Evolutionary conservation across 2,888 invertebrate genomes (phyloP), one percentile per base, ranked within the genome.

Genomic region (Nomada flava): DNA sequence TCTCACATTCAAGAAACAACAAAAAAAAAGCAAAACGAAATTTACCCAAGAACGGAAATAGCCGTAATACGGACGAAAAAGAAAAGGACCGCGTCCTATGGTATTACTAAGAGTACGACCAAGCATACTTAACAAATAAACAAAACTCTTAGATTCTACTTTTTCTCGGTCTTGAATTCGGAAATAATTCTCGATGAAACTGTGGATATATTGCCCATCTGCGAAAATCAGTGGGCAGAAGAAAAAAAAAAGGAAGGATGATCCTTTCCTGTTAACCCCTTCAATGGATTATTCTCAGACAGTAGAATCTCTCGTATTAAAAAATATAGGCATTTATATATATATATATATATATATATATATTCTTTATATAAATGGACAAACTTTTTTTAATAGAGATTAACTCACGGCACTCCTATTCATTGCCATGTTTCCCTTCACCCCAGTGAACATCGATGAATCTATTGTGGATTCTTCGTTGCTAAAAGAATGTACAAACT

Each of bases 261-360:
- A 10, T 53, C 20, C 53, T 42, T 42, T 44, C 42, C 2, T 20
- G 15, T 69, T 23, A 10, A 29, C 18, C 29, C 23, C 23, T 7
- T 18, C 52, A 26, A 50, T 50, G 55, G 23, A 20, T 55, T 50
- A 64, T 29, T 50, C 50, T 42, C 15, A 9, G 60, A 36, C 23
- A 62, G 26, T 76, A 69, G 76, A 69, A 47, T 69, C 55, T 50
- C 23, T 69, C 7, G 18, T 71, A 53, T 76, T 50, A 55, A 62
- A 72, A 77, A 72, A 77, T 67, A 77, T 67, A 67, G 10, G 26
- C 10, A 70, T 67, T 20, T 72, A 36, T 62, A 67, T 62, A 72
- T 72, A 63, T 10, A 36, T 50, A 29, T 29, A 29, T 72, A 47
- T 55, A 67, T 62, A 72, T 62, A 18, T 44, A 20, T 62, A n/a